phyloP scores from a whole-genome alignment of 2,113 vertebrate species.

The Scatophagus argus region DNA sequence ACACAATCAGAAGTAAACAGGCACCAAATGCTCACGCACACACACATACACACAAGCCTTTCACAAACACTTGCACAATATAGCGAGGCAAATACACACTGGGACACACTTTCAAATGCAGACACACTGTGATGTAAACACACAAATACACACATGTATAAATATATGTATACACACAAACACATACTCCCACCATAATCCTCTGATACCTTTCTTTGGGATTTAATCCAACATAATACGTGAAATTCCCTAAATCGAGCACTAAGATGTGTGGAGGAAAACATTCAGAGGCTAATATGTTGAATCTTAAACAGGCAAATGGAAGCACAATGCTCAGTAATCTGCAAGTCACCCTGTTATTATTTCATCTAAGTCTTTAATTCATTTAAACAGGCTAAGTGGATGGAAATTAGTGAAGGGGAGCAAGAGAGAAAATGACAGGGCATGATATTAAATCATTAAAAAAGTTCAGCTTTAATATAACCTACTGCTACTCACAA shows the following conservation, averaged over 20 bases:
- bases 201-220: conserved; percentile 53
- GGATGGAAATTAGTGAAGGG: conserved; percentile 38
- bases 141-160: neutral
- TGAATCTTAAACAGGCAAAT: conserved; percentile 49
- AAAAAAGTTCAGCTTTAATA: conserved; percentile 29
- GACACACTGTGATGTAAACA: neutral
- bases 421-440: conserved; percentile 21
- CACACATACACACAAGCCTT: conserved; percentile 5
- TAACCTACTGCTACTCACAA: conserved; percentile 7
- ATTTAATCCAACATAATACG: conserved; percentile 53
- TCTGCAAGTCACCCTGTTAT: conserved; percentile 48
- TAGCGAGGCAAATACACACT: neutral
- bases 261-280: conserved; percentile 53
- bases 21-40: neutral
- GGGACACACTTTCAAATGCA: neutral
- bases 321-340: conserved; percentile 30
- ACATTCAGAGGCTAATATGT: conserved; percentile 55
- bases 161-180: conserved; percentile 15
- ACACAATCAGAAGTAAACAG: conserved; percentile 15
- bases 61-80: neutral
- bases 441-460: conserved; percentile 9
- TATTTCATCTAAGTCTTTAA: conserved; percentile 48
- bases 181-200: conserved; percentile 55
- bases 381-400: conserved; percentile 37
- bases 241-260: conserved; percentile 60